Evolutionary conservation across 2,797 vertebrate genomes (phyloP).

Genomic region (Choloepus didactylus): DNA sequence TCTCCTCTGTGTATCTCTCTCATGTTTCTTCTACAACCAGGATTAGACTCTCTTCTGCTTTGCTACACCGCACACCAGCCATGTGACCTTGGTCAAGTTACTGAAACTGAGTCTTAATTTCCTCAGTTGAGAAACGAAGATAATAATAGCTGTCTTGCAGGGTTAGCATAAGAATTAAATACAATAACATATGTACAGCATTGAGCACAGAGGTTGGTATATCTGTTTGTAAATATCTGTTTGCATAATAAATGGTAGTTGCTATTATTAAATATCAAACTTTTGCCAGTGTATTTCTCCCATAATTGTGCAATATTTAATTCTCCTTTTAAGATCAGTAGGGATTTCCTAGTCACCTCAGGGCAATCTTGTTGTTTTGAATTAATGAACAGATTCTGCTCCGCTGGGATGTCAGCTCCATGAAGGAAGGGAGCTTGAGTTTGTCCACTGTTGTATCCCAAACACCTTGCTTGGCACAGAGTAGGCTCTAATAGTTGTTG

Average conservation of each 20-base stretch:
- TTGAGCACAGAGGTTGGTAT: slow-evolving; percentile 55
- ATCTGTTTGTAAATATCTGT: slow-evolving; percentile 65
- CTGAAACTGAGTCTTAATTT: slow-evolving; percentile 70
- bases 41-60: neutral
- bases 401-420: neutral
- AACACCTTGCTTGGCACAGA: neutral
- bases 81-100: slow-evolving; percentile 2
- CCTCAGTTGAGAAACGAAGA: slow-evolving; percentile 78
- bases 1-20: neutral
- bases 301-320: neutral
- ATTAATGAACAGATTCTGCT: neutral
- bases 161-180: slow-evolving; percentile 67
- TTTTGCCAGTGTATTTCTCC: neutral
- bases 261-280: slow-evolving; percentile 49
- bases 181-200: slow-evolving; percentile 64
- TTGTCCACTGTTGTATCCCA: neutral
- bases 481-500: neutral
- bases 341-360: neutral
- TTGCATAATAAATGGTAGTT: slow-evolving; percentile 61
- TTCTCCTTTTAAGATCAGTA: neutral
- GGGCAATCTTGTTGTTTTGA: neutral
- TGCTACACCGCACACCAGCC: neutral
- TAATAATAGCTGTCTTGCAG: slow-evolving; percentile 79
- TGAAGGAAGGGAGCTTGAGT: neutral
- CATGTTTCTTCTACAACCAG: neutral